Evolutionary conservation across 2,113 vertebrate species (phyloP).

Genomic region (Picathartes gymnocephalus): DNA sequence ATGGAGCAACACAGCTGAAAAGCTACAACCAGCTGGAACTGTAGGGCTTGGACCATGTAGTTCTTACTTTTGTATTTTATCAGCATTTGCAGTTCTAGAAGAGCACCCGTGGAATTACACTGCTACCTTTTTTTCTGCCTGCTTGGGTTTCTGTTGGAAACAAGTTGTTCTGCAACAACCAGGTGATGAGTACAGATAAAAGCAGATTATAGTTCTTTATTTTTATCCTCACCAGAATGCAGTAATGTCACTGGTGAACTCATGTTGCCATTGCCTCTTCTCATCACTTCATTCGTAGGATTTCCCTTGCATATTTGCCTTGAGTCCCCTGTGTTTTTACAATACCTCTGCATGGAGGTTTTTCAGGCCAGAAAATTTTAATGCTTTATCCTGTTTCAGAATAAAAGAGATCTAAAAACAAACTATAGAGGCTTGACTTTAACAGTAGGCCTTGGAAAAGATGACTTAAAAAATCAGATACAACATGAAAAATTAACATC

Average conservation of each 20-base stretch:
- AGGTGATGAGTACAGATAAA: not conserved
- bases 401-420: not conserved
- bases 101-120: not conserved
- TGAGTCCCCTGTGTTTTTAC: not conserved
- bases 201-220: not conserved
- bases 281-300: not conserved
- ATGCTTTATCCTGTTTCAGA: not conserved
- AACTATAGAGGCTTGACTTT: not conserved
- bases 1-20: not conserved
- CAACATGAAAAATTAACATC: not conserved
- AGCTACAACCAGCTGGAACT: not conserved
- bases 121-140: not conserved
- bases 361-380: not conserved
- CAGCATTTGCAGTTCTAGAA: not conserved
- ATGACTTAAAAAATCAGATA: not conserved
- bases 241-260: not conserved
- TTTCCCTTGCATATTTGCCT: not conserved
- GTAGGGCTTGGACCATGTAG: accelerated
- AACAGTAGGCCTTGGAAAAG: not conserved
- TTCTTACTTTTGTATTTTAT: not conserved
- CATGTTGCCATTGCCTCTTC: not conserved
- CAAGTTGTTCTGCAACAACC: not conserved
- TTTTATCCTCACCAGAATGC: not conserved
- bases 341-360: accelerated
- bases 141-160: not conserved